phyloP scores from a whole-genome alignment of 2,797 vertebrate genomes.

The Epinephelus malabaricus region DNA sequence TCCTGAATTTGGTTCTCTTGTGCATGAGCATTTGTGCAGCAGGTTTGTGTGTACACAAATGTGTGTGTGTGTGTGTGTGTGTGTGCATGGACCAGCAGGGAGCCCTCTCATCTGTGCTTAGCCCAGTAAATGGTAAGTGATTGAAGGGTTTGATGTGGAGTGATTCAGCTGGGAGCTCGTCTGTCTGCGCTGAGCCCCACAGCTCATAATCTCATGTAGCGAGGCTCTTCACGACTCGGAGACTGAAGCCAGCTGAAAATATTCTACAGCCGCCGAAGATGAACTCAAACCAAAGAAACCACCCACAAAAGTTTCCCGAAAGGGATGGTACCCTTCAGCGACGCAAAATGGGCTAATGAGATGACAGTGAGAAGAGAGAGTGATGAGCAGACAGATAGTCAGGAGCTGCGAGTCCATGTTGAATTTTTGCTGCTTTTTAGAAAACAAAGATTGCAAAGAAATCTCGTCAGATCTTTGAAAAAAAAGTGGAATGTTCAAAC shows the following conservation, averaged over 20 bases:
- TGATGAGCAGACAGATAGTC: constrained; percentile 33
- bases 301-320: constrained; percentile 68
- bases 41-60: constrained; percentile 58
- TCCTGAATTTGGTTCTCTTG: constrained; percentile 35
- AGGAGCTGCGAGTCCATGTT: constrained; percentile 25
- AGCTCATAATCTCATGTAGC: constrained; percentile 70
- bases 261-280: constrained; percentile 52
- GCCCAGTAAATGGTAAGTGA: constrained; percentile 82
- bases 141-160: constrained; percentile 83
- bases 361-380: constrained; percentile 43
- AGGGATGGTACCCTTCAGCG: constrained; percentile 55
- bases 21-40: constrained; percentile 43
- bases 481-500: constrained; percentile 10
- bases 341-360: constrained; percentile 67
- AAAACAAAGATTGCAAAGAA: constrained; percentile 34
- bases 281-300: constrained; percentile 73
- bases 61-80: constrained; percentile 27
- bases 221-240: constrained; percentile 45
- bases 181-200: constrained; percentile 72
- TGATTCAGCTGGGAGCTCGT: constrained; percentile 79
- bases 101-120: constrained; percentile 81
- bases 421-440: constrained; percentile 23
- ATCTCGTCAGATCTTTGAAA: background rate
- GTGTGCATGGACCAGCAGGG: constrained; percentile 48
- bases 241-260: constrained; percentile 53